Evolutionary conservation across 2,113 vertebrate genomes (phyloP), one percentile per base, ranked within the genome.

Genomic region (Phalacrocorax carbo): DNA sequence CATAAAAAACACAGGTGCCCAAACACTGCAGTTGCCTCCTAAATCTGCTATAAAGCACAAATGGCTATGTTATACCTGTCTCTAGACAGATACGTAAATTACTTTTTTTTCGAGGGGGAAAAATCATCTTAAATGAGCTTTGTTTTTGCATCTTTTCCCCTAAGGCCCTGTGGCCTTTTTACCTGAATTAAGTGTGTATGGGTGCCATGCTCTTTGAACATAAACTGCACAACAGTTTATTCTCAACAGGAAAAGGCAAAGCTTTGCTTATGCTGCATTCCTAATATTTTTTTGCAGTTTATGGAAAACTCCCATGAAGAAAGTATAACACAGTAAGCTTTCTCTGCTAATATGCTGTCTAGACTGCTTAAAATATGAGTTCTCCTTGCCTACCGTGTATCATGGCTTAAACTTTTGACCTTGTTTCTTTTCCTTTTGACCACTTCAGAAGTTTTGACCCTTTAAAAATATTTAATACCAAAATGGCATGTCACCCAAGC

Each of bases 311-410:
- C 95, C 64, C 64, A 82, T 95, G 96, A 97, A 97, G 84, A 96
- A 70, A 82, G n/a, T 29, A 83, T 40, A 97, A 91, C 96, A 93
- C 94, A 96, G 83, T 66, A 81, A 97, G 88, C 72, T 72, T 93
- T 97, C 83, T 92, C 94, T 96, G 85, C 75, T 97, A 97, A 97
- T 97, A 94, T 93, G 90, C 94, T 93, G 97, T 97, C 97, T 97
- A 98, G 97, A 98, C 97, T 93, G 57, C 51, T 96, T 93, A 95
- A 97, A 97, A 97, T 96, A 96, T 15, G 86, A 95, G 95, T 97
- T 96, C 60, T 91, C 82, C 79, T 79, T 97, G 93, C 94, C 86
- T 96, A 96, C 83, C 2, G 22, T 73, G 93, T 85, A 94, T 34
- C 88, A 89, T 44, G 78, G 86, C 75, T 96, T 97, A 93, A 96